Percentiles rank a stretch among this genome's conserved stretches.
Conservation (phyloP, 1,140 invertebrate species). For the Hestina assimilis region DNA sequence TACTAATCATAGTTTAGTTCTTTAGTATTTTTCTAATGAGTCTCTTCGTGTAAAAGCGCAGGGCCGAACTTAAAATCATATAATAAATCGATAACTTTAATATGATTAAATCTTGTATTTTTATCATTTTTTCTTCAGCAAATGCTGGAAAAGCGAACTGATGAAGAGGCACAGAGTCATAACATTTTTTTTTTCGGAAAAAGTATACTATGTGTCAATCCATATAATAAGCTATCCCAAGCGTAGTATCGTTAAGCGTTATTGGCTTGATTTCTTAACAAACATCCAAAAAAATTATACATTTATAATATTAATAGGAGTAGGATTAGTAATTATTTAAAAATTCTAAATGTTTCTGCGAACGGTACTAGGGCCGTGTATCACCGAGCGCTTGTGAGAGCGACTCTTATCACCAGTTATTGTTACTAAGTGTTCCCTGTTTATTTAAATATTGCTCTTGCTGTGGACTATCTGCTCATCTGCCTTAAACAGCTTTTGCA, state of each 20-base stretch:
- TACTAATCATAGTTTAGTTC: no score
- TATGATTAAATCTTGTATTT: background rate
- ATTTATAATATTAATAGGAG: no score
- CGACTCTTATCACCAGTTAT: conserved; percentile 59
- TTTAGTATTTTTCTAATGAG: no score
- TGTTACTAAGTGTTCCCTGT: conserved; percentile 56
- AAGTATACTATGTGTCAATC: background rate
- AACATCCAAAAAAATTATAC: no score
- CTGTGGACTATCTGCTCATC: conserved; percentile 43
- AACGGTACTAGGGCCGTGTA: conserved; percentile 32
- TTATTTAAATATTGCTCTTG: conserved; percentile 64
- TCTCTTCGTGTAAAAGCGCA: no score
- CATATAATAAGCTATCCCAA: no score
- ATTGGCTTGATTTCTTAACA: no score
- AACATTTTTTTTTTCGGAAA: background rate
- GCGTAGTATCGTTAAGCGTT: no score
- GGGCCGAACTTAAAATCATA: no score
- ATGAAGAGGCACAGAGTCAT: no score
- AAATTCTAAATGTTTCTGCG: conserved; percentile 16
- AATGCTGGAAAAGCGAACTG: no score
- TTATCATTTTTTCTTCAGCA: background rate
- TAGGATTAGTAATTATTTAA: background rate
- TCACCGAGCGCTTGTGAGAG: conserved; percentile 40
- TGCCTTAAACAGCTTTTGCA: conserved; percentile 30
- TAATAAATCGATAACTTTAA: no score